Evolutionary conservation across 2,888 invertebrate genomes (phyloP), one percentile per base, ranked within the genome.

Genomic region (Heterodera filipjevi): DNA sequence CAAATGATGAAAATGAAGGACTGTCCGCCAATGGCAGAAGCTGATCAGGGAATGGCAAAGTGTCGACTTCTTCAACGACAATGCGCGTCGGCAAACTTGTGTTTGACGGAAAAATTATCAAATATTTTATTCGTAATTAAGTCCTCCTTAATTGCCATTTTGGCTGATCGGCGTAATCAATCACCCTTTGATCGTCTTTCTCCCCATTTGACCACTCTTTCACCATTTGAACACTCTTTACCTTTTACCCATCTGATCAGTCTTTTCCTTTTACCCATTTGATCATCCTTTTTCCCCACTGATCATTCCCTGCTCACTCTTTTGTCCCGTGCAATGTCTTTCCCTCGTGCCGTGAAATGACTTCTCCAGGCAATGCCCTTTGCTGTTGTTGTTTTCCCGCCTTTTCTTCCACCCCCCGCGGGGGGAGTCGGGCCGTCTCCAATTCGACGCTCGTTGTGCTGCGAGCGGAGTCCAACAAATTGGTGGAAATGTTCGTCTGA

Each of bases 21-120:
- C 59, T 27, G 27, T 59, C 27, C n/a, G 19, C 59, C 59, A 27
- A 5, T 27, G 59, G 27, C 59, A 59, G n/a, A 1, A 59, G 59
- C 59, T 59, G 59, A 59, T 59, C 59, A 27, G 59, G 59, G 10
- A 59, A 59, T 27, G 59, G 59, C 59, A 77, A n/a, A 27, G 77
- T 39, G n/a, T 77, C 77, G 27, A 66, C 66, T 30, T 77, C 68
- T 35, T 78, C 75, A 14, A 78, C 78, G n/a, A 78, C 35, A 35
- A 78, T 77, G 19, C 76, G 64, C 16, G 78, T 78, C 30, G 76
- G n/a, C n/a, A n/a, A n/a, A 35, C 53, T 59, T n/a, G 27, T 14
- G 22, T 72, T 2, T 73, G 64, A 33, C 8, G n/a, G 73, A 5
- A 46, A 5, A 39, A 72, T 19, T 33, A 35, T 33, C 1, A 46